phyloP scores from a whole-genome alignment of 37 sponge, comb jelly and placozoan genomes.

The Mnemiopsis leidyi region DNA sequence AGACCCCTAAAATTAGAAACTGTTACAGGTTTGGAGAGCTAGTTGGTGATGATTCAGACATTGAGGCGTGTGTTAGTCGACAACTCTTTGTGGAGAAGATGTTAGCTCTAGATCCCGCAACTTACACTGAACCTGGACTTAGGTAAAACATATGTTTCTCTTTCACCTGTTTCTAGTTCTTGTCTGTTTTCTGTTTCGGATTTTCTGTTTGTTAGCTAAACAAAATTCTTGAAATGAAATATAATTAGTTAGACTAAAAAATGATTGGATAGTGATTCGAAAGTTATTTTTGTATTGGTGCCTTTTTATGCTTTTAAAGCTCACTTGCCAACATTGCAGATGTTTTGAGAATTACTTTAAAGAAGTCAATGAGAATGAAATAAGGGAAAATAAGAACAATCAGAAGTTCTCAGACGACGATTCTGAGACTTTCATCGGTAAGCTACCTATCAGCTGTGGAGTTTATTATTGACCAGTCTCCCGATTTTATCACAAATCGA shows the following conservation, averaged over 20 bases:
- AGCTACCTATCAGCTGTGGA: no score
- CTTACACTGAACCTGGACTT: constrained; percentile 18
- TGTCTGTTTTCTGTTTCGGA: no score
- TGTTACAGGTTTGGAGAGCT: constrained; percentile 55
- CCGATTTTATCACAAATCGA: no score
- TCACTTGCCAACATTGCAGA: not conserved
- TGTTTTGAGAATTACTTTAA: constrained; percentile 59
- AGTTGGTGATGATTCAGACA: constrained; percentile 42
- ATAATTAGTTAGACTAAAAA: no score
- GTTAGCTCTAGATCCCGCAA: constrained; percentile 29
- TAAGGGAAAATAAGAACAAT: not conserved
- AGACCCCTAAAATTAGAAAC: no score
- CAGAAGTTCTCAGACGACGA: not conserved
- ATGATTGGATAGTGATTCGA: no score
- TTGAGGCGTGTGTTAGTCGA: constrained; percentile 14
- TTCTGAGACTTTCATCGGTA: not conserved
- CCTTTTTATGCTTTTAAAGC: no score
- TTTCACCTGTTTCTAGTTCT: no score
- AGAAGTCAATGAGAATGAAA: constrained; percentile 38
- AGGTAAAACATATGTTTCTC: constrained; percentile 3
- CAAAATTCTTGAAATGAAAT: no score
- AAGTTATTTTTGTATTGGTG: no score
- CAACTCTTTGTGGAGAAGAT: constrained; percentile 36
- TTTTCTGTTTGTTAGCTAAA: no score
- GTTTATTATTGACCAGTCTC: no score